These are phyloP conservation scores for Acrobasis suavella DNA, from an alignment of 2,888 invertebrate genomes.

Conservation along the genomic window DNA sequence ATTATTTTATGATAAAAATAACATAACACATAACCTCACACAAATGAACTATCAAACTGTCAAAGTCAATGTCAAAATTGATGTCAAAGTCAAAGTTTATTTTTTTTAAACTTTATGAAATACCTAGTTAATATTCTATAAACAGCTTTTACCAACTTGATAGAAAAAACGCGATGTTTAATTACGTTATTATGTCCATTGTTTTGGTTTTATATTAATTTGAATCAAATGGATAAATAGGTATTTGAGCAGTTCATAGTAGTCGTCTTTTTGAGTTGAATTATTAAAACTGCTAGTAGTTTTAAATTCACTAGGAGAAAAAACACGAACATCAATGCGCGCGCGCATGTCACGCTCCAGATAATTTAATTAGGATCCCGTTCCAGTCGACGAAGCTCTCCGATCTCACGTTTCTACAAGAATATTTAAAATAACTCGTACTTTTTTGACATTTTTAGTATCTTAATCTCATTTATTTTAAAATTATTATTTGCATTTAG, in stretches of 20 bases:
- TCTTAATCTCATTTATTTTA: slow-evolving; percentile 15
- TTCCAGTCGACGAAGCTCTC: slow-evolving; percentile 65
- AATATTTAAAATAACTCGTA: slow-evolving; percentile 59
- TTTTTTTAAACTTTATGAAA: not conserved
- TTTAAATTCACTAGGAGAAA: slow-evolving; percentile 49
- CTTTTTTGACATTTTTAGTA: slow-evolving; percentile 49
- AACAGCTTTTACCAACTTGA: not conserved
- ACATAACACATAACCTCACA: slow-evolving; percentile 1
- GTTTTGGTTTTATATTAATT: no score
- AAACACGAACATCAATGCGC: slow-evolving; percentile 57
- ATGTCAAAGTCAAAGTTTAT: not conserved
- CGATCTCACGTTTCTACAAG: slow-evolving; percentile 69
- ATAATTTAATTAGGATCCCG: slow-evolving; percentile 79
- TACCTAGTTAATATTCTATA: not conserved
- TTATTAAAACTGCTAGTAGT: slow-evolving; percentile 44
- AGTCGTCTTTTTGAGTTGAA: slow-evolving; percentile 34
- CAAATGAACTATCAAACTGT: not conserved
- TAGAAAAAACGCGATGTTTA: no score
- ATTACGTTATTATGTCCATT: no score
- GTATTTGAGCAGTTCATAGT: not conserved
- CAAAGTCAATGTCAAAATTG: not conserved
- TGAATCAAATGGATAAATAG: no score
- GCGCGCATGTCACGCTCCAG: slow-evolving; percentile 65
- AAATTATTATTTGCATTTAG: not conserved
- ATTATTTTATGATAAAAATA: slow-evolving; percentile 1